Conservation (phyloP, 2,888 invertebrate genomes). For the Eulithis prunata region DNA sequence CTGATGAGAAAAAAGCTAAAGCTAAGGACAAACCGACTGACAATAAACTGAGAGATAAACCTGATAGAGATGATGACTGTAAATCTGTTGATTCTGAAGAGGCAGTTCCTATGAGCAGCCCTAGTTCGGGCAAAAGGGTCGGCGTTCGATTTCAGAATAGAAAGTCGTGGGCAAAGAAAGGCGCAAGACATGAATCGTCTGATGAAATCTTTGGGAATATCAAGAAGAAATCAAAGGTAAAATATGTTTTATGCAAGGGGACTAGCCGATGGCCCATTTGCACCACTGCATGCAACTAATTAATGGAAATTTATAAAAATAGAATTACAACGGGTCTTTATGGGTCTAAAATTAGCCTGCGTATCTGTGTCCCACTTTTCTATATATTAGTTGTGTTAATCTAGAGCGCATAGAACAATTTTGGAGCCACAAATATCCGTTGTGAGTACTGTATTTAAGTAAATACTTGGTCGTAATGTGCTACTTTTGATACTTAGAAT, state of each 20-base stretch:
- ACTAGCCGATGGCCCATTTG: too few relatives aligned
- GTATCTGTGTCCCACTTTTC: neutral
- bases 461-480: too few relatives aligned
- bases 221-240: conserved; percentile 73
- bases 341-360: neutral
- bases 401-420: neutral
- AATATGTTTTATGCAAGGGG: too few relatives aligned
- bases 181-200: conserved; percentile 61
- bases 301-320: neutral
- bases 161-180: conserved; percentile 67
- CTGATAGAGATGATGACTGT: conserved; percentile 69
- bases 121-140: conserved; percentile 61
- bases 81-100: conserved; percentile 74
- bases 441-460: neutral
- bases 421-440: neutral
- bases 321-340: neutral
- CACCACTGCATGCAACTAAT: too few relatives aligned
- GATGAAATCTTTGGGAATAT: conserved; percentile 67
- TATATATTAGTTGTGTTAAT: neutral
- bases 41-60: conserved; percentile 28
- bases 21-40: conserved; percentile 32
- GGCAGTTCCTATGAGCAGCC: conserved; percentile 63
- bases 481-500: too few relatives aligned
- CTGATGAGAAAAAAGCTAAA: conserved; percentile 52
- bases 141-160: conserved; percentile 67